Percentiles rank a stretch among this genome's conserved stretches.
Conservation (phyloP, 2,888 invertebrate genomes). For the Phasia obesa region DNA sequence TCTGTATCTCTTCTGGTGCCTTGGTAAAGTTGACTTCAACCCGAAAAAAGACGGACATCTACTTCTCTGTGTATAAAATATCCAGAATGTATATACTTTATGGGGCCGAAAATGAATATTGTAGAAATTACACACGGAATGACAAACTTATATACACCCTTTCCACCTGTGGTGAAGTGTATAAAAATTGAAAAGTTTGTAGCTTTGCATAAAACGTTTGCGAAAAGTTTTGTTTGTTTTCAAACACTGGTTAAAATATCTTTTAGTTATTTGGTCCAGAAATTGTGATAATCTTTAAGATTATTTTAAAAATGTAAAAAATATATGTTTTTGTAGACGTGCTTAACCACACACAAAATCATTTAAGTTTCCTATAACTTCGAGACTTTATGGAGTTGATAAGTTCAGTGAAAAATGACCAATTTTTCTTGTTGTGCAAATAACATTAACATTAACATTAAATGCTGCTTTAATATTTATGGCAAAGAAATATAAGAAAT, state of each 20-base stretch:
- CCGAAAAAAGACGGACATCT: no score
- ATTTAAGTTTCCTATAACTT: slow-evolving; percentile 50
- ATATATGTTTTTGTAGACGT: neutral
- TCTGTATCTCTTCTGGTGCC: no score
- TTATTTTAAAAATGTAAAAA: slow-evolving; percentile 31
- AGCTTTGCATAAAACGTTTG: no score
- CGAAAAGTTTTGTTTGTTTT: no score
- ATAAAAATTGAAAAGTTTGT: no score
- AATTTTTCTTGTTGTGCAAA: neutral
- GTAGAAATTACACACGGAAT: no score
- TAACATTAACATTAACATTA: neutral
- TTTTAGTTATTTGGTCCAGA: slow-evolving; percentile 26
- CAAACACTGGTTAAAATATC: slow-evolving; percentile 24
- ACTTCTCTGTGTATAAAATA: no score
- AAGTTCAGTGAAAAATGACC: slow-evolving; percentile 33
- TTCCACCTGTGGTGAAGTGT: no score
- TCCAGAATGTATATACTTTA: no score
- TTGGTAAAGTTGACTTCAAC: no score
- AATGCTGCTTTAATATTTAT: slow-evolving; percentile 10
- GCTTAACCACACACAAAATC: neutral
- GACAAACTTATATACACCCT: no score
- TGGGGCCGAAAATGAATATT: no score
- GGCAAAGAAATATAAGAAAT: neutral
- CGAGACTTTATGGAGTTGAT: slow-evolving; percentile 22
- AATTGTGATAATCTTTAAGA: slow-evolving; percentile 47